A percentile compares a stretch with the other conserved stretches of the same genome.
phyloP scores from a whole-genome alignment of 2,888 invertebrate species.

The Hipparchia sbordonii region DNA sequence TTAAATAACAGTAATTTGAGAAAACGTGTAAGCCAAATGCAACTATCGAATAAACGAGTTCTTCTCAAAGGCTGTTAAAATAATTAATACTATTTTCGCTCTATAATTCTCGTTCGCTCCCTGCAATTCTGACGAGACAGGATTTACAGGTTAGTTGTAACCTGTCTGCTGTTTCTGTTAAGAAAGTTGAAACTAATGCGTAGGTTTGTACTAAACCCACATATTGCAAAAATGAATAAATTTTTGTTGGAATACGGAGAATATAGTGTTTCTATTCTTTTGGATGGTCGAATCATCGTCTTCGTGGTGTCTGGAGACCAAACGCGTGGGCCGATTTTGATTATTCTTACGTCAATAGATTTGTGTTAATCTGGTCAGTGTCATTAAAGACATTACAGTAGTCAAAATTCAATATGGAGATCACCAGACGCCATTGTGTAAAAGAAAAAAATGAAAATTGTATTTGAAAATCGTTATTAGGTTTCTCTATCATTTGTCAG shows the following conservation, averaged over 20 bases:
- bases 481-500: too few relatives aligned
- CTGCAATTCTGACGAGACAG: slow-evolving; percentile 41
- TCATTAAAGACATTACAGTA: too few relatives aligned
- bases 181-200: slow-evolving; percentile 43
- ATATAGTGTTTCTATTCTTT: background rate
- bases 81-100: slow-evolving; percentile 43
- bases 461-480: too few relatives aligned
- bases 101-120: slow-evolving; percentile 42
- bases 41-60: slow-evolving; percentile 36
- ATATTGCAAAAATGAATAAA: slow-evolving; percentile 20
- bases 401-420: too few relatives aligned
- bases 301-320: background rate
- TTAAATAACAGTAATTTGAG: slow-evolving; percentile 27
- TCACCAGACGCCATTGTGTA: too few relatives aligned
- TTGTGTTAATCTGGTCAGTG: too few relatives aligned
- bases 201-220: slow-evolving; percentile 40
- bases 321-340: too few relatives aligned
- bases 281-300: background rate
- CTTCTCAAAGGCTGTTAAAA: slow-evolving; percentile 37
- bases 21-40: slow-evolving; percentile 27
- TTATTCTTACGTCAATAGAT: too few relatives aligned
- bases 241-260: background rate
- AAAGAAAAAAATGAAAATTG: too few relatives aligned
- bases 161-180: slow-evolving; percentile 40
- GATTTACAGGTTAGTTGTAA: slow-evolving; percentile 41